phyloP scores from a whole-genome alignment of 1,140 invertebrate species.

The Metaphire vulgaris region DNA sequence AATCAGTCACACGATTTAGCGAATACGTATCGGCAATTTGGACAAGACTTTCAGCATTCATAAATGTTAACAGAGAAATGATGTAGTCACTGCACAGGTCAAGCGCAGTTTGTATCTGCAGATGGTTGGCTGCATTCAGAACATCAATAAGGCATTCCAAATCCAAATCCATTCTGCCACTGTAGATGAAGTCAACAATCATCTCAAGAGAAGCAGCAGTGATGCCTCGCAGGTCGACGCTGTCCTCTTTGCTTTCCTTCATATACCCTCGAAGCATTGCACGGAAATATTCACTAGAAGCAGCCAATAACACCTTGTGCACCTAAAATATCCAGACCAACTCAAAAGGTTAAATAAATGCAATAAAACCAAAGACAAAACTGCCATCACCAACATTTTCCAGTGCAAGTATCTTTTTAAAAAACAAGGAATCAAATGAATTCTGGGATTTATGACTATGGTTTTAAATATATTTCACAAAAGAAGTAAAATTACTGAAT shows the following conservation, averaged over 20 bases:
- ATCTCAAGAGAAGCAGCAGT: conserved; percentile 68
- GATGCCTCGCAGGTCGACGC: conserved; percentile 71
- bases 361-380: conserved; percentile 9
- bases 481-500: too few relatives aligned
- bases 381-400: not conserved
- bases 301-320: conserved; percentile 45
- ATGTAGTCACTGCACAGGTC: conserved; percentile 48
- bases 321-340: conserved; percentile 35
- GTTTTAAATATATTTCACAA: too few relatives aligned
- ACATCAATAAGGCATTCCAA: conserved; percentile 47
- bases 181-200: conserved; percentile 83
- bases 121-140: conserved; percentile 40
- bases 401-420: too few relatives aligned
- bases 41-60: conserved; percentile 45
- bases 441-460: too few relatives aligned
- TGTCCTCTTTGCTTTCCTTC: conserved; percentile 58
- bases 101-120: conserved; percentile 38
- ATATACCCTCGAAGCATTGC: conserved; percentile 49
- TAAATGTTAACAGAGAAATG: conserved; percentile 44
- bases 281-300: conserved; percentile 48
- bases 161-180: conserved; percentile 57
- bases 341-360: not conserved
- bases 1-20: conserved; percentile 39
- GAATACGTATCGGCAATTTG: conserved; percentile 48
- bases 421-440: too few relatives aligned